Percentiles rank a stretch among this genome's conserved stretches.
Conservation (phyloP, 2,797 vertebrate genomes). For the Hirundo rustica region DNA sequence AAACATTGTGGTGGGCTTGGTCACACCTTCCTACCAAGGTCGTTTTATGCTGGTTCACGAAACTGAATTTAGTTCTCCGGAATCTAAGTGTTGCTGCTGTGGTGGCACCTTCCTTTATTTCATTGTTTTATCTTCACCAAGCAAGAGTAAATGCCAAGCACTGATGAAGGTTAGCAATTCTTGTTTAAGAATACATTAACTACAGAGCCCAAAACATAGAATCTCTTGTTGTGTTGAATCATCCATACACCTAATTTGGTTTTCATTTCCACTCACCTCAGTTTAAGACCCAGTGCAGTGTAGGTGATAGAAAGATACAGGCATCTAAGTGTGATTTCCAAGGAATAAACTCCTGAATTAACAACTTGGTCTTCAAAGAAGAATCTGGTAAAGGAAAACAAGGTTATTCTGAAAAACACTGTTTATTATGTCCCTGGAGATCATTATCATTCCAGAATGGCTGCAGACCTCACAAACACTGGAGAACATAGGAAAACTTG, state of each 20-base stretch:
- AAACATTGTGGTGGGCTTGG: neutral
- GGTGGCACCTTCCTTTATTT: neutral
- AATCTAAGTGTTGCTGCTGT: neutral
- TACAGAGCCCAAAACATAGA: neutral
- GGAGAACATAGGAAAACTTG: neutral
- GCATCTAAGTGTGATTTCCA: neutral
- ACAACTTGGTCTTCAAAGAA: neutral
- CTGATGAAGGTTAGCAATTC: neutral
- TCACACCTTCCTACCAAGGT: neutral
- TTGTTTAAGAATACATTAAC: neutral
- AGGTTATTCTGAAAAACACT: neutral
- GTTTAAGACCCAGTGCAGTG: neutral
- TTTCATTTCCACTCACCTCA: neutral
- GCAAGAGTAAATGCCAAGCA: neutral
- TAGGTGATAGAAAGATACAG: neutral
- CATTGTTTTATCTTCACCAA: neutral
- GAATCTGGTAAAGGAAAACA: neutral
- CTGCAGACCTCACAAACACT: neutral
- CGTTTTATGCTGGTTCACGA: neutral
- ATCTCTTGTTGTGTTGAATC: neutral
- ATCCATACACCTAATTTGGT: neutral
- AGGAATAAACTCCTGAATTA: neutral
- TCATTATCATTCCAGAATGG: neutral
- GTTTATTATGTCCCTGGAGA: constrained; percentile 11
- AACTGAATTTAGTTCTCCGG: neutral